phyloP scores from a whole-genome alignment of 1,140 invertebrate genomes.

The Aleiodes sp. region DNA sequence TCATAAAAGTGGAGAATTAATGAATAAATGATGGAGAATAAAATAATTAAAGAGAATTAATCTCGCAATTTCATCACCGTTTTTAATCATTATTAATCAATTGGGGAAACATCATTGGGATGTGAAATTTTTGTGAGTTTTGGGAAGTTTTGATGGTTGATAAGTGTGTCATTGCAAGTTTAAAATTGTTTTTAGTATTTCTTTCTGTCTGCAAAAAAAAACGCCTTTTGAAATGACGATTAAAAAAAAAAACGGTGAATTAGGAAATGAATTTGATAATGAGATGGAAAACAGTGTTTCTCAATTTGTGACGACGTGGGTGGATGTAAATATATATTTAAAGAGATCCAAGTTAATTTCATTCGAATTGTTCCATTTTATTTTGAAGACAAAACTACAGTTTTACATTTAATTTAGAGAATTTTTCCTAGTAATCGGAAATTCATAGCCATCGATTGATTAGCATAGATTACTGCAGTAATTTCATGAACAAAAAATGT shows the following conservation, averaged over 20 bases:
- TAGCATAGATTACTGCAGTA: too few species aligned
- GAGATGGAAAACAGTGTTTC: constrained; percentile 1
- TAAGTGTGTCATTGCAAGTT: background rate
- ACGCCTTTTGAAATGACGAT: background rate
- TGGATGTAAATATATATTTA: background rate
- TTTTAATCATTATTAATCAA: background rate
- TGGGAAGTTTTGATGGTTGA: background rate
- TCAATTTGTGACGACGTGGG: background rate
- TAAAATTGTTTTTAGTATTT: background rate
- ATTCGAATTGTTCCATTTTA: background rate
- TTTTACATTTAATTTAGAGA: too few species aligned
- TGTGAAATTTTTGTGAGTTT: background rate
- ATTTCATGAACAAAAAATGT: too few species aligned
- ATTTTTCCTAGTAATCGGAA: too few species aligned
- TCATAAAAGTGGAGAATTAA: constrained; percentile 1
- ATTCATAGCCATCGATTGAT: too few species aligned
- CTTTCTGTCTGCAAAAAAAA: too few species aligned
- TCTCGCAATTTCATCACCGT: constrained; percentile 6
- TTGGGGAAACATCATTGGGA: too few species aligned
- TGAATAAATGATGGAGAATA: background rate
- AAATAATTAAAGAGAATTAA: background rate
- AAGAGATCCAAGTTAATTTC: background rate
- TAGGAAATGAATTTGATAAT: background rate
- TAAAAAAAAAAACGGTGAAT: constrained; percentile 6
- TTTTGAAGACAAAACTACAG: background rate